Percentiles rank a stretch among this genome's conserved stretches.
Evolutionary conservation across 2,888 invertebrate species (phyloP).

Genomic region (Perdita meconis): DNA sequence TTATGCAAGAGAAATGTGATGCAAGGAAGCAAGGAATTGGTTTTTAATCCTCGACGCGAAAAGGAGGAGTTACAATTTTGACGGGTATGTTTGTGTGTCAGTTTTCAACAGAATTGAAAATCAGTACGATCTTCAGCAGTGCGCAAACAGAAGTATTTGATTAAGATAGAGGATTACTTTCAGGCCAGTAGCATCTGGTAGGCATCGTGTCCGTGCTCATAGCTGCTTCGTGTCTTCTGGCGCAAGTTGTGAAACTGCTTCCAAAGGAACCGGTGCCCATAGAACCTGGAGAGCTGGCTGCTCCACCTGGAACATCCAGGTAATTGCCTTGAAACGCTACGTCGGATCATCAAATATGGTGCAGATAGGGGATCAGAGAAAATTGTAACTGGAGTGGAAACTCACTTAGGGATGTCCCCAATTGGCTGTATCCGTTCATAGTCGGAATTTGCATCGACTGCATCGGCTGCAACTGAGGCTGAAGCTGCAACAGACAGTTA

Average conservation of each 20-base stretch:
- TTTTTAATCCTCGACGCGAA: too few relatives aligned
- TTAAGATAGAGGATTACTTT: slow-evolving; percentile 71
- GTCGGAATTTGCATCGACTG: slow-evolving; percentile 84
- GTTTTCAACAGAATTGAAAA: too few relatives aligned
- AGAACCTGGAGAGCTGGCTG: slow-evolving; percentile 72
- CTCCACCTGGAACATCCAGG: slow-evolving; percentile 82
- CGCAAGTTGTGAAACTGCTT: slow-evolving; percentile 77
- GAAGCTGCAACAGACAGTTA: slow-evolving; percentile 72
- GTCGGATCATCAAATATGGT: slow-evolving; percentile 68
- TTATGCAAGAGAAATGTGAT: too few relatives aligned
- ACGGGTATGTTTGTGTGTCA: too few relatives aligned
- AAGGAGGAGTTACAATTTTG: too few relatives aligned
- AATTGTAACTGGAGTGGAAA: slow-evolving; percentile 50
- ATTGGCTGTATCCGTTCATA: slow-evolving; percentile 84
- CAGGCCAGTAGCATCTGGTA: slow-evolving; percentile 80
- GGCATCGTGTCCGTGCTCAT: slow-evolving; percentile 73
- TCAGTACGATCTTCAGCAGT: too few relatives aligned
- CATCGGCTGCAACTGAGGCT: slow-evolving; percentile 83
- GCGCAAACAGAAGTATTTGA: background rate
- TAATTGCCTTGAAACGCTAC: slow-evolving; percentile 83
- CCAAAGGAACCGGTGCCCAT: slow-evolving; percentile 77
- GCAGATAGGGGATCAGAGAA: background rate
- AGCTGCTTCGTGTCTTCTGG: slow-evolving; percentile 77
- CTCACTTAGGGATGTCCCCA: slow-evolving; percentile 83
- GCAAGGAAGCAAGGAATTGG: too few relatives aligned